Evolutionary conservation across 2,113 vertebrate genomes (phyloP).

Genomic region (Python bivittatus): DNA sequence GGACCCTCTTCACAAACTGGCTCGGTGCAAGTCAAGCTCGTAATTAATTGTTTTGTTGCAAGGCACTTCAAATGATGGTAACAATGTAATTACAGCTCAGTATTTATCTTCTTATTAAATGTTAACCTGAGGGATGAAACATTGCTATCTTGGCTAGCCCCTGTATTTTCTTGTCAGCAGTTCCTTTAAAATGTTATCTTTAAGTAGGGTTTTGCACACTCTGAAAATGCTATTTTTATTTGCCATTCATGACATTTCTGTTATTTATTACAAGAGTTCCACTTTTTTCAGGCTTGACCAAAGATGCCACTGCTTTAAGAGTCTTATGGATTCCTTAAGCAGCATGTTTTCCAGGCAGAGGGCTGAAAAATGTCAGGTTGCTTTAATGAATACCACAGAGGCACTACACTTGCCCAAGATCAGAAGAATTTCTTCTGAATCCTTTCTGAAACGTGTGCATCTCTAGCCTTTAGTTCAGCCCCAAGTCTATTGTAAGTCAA

Average conservation of each 20-base stretch:
- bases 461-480: neutral
- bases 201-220: slow-evolving; percentile 3
- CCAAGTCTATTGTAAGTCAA: slow-evolving; percentile 17
- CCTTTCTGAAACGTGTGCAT: neutral
- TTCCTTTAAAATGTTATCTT: neutral
- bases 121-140: slow-evolving; percentile 26
- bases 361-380: neutral
- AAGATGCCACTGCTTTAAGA: neutral
- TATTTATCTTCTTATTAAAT: slow-evolving; percentile 32
- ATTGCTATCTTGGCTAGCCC: slow-evolving; percentile 25
- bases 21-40: neutral
- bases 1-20: neutral
- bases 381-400: neutral
- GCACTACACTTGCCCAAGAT: neutral
- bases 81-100: slow-evolving; percentile 32
- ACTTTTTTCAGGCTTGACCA: neutral
- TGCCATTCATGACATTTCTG: neutral
- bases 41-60: slow-evolving; percentile 46
- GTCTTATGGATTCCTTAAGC: neutral
- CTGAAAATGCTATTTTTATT: neutral
- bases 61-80: neutral
- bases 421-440: neutral
- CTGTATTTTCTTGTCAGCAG: slow-evolving; percentile 22
- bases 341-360: neutral
- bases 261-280: neutral